Conservation (phyloP, 2,888 invertebrate genomes). For the Drosophila robusta region DNA sequence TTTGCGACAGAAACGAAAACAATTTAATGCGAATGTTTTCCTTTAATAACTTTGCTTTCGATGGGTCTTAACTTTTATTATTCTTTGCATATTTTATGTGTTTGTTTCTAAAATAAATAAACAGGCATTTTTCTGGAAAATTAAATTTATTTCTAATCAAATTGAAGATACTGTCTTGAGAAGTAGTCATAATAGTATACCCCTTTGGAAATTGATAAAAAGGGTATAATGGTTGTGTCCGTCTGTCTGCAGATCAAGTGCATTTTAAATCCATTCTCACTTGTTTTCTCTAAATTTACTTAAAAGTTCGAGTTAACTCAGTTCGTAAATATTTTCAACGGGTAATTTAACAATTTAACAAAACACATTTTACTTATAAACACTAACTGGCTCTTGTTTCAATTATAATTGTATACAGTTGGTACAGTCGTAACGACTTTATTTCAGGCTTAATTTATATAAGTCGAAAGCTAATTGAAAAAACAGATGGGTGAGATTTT, state of each 20-base stretch:
- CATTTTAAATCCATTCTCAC: too few relatives aligned
- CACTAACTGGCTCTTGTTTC: neutral
- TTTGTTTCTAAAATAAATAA: conserved; percentile 34
- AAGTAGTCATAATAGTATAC: too few relatives aligned
- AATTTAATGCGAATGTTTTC: conserved; percentile 25
- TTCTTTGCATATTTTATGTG: conserved; percentile 13
- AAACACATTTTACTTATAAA: neutral
- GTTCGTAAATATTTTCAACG: neutral
- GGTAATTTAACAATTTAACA: too few relatives aligned
- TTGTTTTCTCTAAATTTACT: too few relatives aligned
- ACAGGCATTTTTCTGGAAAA: conserved; percentile 1
- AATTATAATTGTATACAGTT: neutral
- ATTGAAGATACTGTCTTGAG: too few relatives aligned
- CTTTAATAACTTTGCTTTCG: conserved; percentile 40
- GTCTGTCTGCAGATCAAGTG: too few relatives aligned
- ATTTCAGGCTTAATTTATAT: too few relatives aligned
- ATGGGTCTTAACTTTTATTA: conserved; percentile 31
- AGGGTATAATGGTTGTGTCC: too few relatives aligned
- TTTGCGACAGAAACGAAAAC: conserved; percentile 25
- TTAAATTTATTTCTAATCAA: neutral
- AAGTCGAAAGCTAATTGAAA: neutral
- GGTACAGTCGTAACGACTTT: neutral
- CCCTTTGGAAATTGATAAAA: too few relatives aligned
- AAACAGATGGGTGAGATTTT: neutral
- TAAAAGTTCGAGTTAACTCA: neutral